Conservation (phyloP, 2,888 invertebrate genomes). For the Dryadula phaetusa region DNA sequence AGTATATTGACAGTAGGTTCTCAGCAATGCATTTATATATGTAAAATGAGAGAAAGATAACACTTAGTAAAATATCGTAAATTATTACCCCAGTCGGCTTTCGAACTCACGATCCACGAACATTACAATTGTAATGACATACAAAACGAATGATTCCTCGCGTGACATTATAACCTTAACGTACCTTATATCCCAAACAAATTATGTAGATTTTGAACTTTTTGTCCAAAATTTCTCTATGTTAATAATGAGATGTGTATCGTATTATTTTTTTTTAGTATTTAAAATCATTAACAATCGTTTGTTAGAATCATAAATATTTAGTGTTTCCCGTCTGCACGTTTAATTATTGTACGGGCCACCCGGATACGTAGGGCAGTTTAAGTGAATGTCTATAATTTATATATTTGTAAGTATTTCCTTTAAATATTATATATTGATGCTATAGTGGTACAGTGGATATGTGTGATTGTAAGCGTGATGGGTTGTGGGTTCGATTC, state of each 20-base stretch:
- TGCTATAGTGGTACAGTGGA: too few relatives aligned
- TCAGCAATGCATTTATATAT: too few relatives aligned
- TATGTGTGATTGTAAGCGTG: too few relatives aligned
- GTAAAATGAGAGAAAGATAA: too few relatives aligned
- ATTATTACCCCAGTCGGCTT: not conserved
- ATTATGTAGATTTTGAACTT: constrained; percentile 14
- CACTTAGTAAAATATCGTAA: too few relatives aligned
- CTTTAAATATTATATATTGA: too few relatives aligned
- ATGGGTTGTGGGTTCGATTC: too few relatives aligned
- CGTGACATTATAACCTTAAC: not conserved
- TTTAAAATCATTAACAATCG: constrained; percentile 15
- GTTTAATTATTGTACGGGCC: constrained; percentile 17
- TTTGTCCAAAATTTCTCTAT: constrained; percentile 21
- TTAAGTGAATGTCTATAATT: not conserved
- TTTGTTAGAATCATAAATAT: constrained; percentile 19
- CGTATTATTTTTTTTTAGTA: not conserved
- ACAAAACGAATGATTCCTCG: not conserved
- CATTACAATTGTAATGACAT: not conserved
- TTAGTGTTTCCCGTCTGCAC: constrained; percentile 24
- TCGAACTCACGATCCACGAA: not conserved
- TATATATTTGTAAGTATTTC: not conserved
- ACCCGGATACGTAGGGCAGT: constrained; percentile 9
- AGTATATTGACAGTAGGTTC: too few relatives aligned
- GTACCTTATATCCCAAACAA: constrained; percentile 14
- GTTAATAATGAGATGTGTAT: constrained; percentile 19